These are phyloP conservation scores for Latheticus oryzae DNA, from an alignment of 2,888 invertebrate species.

Conservation along the genomic window DNA sequence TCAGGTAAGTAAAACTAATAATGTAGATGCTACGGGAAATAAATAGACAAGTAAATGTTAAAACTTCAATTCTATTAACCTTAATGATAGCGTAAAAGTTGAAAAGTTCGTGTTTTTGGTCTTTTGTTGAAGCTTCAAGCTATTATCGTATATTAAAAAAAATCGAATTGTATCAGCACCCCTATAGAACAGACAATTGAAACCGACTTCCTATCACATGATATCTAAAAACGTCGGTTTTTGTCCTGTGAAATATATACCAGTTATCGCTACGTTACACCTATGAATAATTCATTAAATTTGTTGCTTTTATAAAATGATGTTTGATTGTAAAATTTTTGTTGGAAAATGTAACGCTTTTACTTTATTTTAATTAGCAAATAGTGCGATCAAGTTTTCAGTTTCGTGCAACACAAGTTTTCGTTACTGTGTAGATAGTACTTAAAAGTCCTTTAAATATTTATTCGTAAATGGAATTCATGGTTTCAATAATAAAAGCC, in stretches of 20 bases:
- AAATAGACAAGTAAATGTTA: constrained; percentile 19
- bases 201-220: constrained; percentile 23
- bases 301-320: constrained; percentile 6
- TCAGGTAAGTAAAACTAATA: constrained; percentile 47
- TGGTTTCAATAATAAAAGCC: constrained; percentile 49
- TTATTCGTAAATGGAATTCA: constrained; percentile 47
- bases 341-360: constrained; percentile 1
- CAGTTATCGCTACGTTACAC: constrained; percentile 26
- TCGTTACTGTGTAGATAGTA: constrained; percentile 15
- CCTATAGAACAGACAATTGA: constrained; percentile 26
- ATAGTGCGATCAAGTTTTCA: constrained; percentile 13
- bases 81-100: constrained; percentile 30
- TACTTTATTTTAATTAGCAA: constrained; percentile 14
- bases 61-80: constrained; percentile 34
- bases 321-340: no score
- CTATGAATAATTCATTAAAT: constrained; percentile 38
- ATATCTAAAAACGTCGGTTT: constrained; percentile 31
- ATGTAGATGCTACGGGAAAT: constrained; percentile 6
- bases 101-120: constrained; percentile 27
- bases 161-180: constrained; percentile 26
- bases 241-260: constrained; percentile 27
- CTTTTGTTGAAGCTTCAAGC: constrained; percentile 23
- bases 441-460: constrained; percentile 46
- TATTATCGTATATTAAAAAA: constrained; percentile 34
- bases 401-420: constrained; percentile 14